Evolutionary conservation across 2,797 vertebrate species (phyloP), one percentile per base, ranked within the genome.

Genomic region (Botia almorhae): DNA sequence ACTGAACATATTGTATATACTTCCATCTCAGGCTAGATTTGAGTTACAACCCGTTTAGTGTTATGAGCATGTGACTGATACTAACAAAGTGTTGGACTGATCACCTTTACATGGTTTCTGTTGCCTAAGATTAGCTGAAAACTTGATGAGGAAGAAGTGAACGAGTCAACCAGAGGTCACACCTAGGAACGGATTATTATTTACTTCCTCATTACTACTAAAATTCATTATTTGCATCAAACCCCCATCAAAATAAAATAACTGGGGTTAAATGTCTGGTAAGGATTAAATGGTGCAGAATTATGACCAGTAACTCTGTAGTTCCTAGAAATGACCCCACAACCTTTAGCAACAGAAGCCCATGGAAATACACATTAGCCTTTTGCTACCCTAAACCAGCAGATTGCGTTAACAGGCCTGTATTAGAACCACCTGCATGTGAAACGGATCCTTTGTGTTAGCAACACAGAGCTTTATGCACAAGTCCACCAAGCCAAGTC

Each of bases 41-140:
- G 29, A 71, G 71, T 85, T 83, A 83, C 84, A 75, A 60, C 67
- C 65, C 48, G 81, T 83, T 81, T 72, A 21, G 39, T 46, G 23
- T 53, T 77, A 75, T 55, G 74, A 43, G 4, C 33, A 67, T 74
- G 17, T 48, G 33, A 72, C 74, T 69, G 39, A 53, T 56, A 23
- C 29, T 64, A 46, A 26, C 7, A 46, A 71, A 48, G 50, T 29
- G 51, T 29, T 53, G 50, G 50, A 71, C 7, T 10, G 69, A 65
- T 67, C 17, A 19, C 36, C 36, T 39, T 7, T 39, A 39, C 11
- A 26, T 14, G 19, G 12, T 75, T 67, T 75, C 70, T 67, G 70
- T 26, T 48, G 19, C 29, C 60, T 43, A 68, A 50, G 56, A 53
- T 60, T 36, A 39, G 23, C 2, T 69, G 48, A 46, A 65, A 69